Evolutionary conservation across 2,888 invertebrate species (phyloP).

Genomic region (Lucinisca nassula): DNA sequence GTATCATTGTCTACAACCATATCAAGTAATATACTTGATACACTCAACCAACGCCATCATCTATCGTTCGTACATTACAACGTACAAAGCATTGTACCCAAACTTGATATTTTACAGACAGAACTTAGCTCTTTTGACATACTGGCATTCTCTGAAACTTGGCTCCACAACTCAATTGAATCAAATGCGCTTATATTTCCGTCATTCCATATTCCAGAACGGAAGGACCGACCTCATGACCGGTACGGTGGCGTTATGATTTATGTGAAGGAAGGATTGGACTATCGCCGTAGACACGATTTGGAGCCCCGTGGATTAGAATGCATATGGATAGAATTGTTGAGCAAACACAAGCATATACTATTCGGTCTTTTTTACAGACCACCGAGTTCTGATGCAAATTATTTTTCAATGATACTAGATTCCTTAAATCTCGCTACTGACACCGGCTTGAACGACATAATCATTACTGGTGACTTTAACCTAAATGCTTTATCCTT

Average conservation of each 20-base stretch:
- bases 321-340: slow-evolving; percentile 46
- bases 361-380: slow-evolving; percentile 28
- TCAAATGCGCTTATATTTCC: neutral
- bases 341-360: neutral
- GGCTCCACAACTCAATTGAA: neutral
- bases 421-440: slow-evolving; percentile 19
- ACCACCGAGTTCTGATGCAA: neutral
- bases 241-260: slow-evolving; percentile 30
- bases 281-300: slow-evolving; percentile 19
- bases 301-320: neutral
- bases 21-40: too few species aligned
- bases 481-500: neutral
- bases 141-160: slow-evolving; percentile 17
- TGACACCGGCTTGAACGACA: neutral
- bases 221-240: slow-evolving; percentile 2
- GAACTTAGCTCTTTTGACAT: too few species aligned
- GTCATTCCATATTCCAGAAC: neutral
- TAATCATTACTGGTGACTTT: neutral
- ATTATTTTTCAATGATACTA: neutral
- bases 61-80: too few species aligned
- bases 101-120: too few species aligned
- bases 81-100: too few species aligned
- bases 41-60: too few species aligned
- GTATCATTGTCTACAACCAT: too few species aligned
- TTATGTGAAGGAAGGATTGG: slow-evolving; percentile 16